phyloP scores from a whole-genome alignment of 2,888 invertebrate genomes.

The Yponomeuta plumbellus region DNA sequence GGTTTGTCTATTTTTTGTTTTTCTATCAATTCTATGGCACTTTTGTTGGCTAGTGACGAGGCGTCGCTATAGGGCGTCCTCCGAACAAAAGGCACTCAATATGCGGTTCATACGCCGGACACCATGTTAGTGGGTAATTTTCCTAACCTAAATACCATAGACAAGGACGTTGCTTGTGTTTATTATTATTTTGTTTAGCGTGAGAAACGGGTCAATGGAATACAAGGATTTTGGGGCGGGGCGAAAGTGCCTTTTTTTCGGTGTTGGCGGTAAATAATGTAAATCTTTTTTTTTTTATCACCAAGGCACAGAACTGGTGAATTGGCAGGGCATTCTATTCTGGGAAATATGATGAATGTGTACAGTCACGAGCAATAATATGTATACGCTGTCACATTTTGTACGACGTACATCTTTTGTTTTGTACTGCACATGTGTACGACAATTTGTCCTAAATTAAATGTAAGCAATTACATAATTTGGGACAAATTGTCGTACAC shows the following conservation, averaged over 20 bases:
- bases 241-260: neutral
- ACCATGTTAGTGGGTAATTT: slow-evolving; percentile 57
- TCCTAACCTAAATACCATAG: slow-evolving; percentile 61
- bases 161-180: slow-evolving; percentile 51
- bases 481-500: no score
- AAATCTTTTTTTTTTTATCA: no score
- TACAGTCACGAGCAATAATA: no score
- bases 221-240: slow-evolving; percentile 1
- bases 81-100: slow-evolving; percentile 58
- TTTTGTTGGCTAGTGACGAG: neutral
- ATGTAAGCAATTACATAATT: no score
- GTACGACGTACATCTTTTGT: no score
- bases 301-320: neutral
- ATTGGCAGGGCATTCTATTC: neutral
- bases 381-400: no score
- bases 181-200: slow-evolving; percentile 18
- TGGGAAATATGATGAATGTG: neutral
- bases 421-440: no score
- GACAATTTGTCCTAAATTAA: no score
- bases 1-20: neutral
- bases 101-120: slow-evolving; percentile 48
- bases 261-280: neutral
- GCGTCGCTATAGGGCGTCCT: neutral
- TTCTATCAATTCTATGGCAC: neutral
- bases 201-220: slow-evolving; percentile 7